Conservation (phyloP, 2,797 vertebrate species). For the Hydrophis major region DNA sequence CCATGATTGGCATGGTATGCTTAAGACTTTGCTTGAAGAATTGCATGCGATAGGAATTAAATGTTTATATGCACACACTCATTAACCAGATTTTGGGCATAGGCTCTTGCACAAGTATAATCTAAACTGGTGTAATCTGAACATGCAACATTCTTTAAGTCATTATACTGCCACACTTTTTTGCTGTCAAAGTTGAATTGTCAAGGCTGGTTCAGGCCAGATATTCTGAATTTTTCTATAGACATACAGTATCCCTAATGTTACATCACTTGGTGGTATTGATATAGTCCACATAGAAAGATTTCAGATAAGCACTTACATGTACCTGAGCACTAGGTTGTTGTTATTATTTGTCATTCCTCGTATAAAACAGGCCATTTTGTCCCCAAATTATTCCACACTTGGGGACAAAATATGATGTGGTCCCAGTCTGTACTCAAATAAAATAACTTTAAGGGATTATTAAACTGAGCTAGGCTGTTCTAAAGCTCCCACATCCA, state of each 20-base stretch:
- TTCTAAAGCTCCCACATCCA: neutral
- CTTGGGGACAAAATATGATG: neutral
- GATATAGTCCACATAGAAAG: neutral
- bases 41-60: neutral
- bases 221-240: neutral
- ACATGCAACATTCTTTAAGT: neutral
- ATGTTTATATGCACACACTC: neutral
- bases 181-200: no score
- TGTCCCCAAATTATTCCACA: neutral
- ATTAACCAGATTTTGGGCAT: neutral
- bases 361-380: neutral
- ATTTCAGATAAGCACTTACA: neutral
- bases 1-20: neutral
- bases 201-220: neutral
- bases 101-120: neutral
- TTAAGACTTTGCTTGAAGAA: neutral
- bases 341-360: neutral
- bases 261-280: neutral
- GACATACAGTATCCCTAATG: neutral
- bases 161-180: no score
- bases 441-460: neutral
- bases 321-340: neutral
- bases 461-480: neutral
- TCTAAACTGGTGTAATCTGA: neutral
- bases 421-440: neutral